Percentiles rank a stretch among this genome's conserved stretches.
Evolutionary conservation across 92 coral and sea anemone genomes (phyloP).

Genomic region (Phenganax marumi): DNA sequence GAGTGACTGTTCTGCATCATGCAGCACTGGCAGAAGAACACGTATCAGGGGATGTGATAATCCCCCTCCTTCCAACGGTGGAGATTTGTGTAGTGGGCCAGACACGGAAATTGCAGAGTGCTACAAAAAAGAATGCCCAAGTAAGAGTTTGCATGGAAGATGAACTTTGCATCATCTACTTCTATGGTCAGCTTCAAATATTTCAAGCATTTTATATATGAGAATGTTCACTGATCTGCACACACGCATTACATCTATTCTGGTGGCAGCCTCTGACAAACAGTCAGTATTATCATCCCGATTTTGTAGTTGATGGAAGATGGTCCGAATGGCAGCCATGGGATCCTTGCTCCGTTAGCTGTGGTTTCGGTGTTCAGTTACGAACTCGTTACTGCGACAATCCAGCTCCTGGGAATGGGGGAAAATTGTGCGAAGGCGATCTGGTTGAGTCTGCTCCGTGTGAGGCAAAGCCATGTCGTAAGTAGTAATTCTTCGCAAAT

Average conservation of each 20-base stretch:
- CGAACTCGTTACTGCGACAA: conserved; percentile 72
- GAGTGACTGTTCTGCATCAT: conserved; percentile 75
- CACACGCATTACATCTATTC: not conserved
- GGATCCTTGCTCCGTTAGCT: conserved; percentile 95
- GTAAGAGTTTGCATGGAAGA: conserved; percentile 45
- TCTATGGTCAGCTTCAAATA: too few relatives aligned
- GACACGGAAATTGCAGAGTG: conserved; percentile 70
- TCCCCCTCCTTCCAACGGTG: conserved; percentile 82
- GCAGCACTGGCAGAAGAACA: conserved; percentile 72
- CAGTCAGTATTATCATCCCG: not conserved
- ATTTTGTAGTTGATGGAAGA: conserved; percentile 77
- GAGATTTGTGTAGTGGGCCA: conserved; percentile 82
- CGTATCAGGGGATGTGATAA: conserved; percentile 71
- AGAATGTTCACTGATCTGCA: too few relatives aligned
- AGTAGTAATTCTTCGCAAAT: conserved; percentile 43
- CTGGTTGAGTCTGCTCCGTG: conserved; percentile 76
- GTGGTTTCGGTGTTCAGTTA: conserved; percentile 86
- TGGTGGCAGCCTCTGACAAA: not conserved
- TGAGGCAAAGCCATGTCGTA: conserved; percentile 89
- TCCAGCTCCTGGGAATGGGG: conserved; percentile 73
- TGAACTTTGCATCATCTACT: not conserved
- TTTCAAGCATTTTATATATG: too few relatives aligned
- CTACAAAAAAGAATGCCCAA: conserved; percentile 77
- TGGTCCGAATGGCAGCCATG: conserved; percentile 95
- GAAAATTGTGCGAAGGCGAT: conserved; percentile 84